Percentiles rank a stretch among this genome's conserved stretches.
Conservation (phyloP, 2,888 invertebrate species). For the Bhutanitis thaidina region DNA sequence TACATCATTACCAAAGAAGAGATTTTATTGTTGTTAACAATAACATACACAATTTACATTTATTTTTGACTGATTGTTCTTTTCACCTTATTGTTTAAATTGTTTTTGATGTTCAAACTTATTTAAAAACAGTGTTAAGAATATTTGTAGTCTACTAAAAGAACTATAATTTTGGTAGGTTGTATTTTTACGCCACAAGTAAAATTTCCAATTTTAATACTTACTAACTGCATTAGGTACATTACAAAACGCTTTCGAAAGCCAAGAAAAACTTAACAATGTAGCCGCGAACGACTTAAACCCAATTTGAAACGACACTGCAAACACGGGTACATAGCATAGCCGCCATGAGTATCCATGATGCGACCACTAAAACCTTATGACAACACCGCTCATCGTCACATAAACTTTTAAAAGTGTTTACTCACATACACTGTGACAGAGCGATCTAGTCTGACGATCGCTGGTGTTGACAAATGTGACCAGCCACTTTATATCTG, state of each 20-base stretch:
- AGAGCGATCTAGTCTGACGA: slow-evolving; percentile 65
- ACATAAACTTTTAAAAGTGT: slow-evolving; percentile 77
- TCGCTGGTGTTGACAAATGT: slow-evolving; percentile 55
- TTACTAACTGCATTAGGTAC: slow-evolving; percentile 18
- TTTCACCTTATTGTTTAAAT: too few species aligned
- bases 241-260: slow-evolving; percentile 49
- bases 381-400: slow-evolving; percentile 70
- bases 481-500: slow-evolving; percentile 23
- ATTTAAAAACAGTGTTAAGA: too few species aligned
- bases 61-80: too few species aligned
- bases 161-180: too few species aligned
- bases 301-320: slow-evolving; percentile 60
- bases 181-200: slow-evolving; percentile 12
- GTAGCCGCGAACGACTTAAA: slow-evolving; percentile 40
- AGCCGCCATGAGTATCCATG: slow-evolving; percentile 60
- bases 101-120: too few species aligned
- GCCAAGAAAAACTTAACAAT: slow-evolving; percentile 51
- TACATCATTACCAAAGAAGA: too few species aligned
- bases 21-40: too few species aligned
- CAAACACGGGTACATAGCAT: slow-evolving; percentile 45
- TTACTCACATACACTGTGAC: slow-evolving; percentile 62
- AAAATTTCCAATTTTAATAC: slow-evolving; percentile 2
- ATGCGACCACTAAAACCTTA: slow-evolving; percentile 69
- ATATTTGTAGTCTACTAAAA: too few species aligned
- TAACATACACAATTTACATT: too few species aligned